phyloP scores from a whole-genome alignment of 2,888 invertebrate species.

The Brachyopa scutellaris region DNA sequence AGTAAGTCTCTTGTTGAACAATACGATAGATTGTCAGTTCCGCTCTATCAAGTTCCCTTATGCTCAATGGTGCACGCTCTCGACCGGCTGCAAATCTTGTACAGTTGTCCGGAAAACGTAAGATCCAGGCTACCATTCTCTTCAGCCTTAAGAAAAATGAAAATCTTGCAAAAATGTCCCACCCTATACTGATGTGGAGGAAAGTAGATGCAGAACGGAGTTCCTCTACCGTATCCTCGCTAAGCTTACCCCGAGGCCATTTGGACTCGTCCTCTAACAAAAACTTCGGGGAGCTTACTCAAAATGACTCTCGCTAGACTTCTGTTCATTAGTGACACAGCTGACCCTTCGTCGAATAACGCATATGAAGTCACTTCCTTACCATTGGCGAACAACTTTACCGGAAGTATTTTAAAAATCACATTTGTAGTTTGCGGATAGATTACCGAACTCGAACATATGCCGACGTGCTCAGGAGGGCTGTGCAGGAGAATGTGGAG shows the following conservation, averaged over 20 bases:
- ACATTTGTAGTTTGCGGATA: background rate
- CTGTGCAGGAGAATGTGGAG: background rate
- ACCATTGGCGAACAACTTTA: too few species aligned
- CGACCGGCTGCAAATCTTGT: too few species aligned
- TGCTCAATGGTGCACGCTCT: too few species aligned
- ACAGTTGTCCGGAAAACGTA: too few species aligned
- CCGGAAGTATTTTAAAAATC: conserved; percentile 45
- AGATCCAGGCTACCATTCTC: too few species aligned
- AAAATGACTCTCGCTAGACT: conserved; percentile 45
- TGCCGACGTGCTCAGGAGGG: background rate
- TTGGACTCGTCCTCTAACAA: background rate
- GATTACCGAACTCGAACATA: background rate
- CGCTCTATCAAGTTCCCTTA: too few species aligned
- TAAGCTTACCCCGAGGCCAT: background rate
- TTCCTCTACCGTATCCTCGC: conserved; percentile 10
- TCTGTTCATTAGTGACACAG: too few species aligned
- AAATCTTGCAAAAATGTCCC: conserved; percentile 4
- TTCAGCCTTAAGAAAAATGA: conserved; percentile 24
- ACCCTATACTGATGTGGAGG: background rate
- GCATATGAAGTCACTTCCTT: conserved; percentile 8
- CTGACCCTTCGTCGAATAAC: too few species aligned
- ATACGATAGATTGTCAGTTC: too few species aligned
- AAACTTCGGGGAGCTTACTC: conserved; percentile 9
- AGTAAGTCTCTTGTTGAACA: too few species aligned
- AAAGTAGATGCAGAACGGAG: background rate